Conservation (phyloP, 1,140 invertebrate genomes). For the Diorhabda sublineata region DNA sequence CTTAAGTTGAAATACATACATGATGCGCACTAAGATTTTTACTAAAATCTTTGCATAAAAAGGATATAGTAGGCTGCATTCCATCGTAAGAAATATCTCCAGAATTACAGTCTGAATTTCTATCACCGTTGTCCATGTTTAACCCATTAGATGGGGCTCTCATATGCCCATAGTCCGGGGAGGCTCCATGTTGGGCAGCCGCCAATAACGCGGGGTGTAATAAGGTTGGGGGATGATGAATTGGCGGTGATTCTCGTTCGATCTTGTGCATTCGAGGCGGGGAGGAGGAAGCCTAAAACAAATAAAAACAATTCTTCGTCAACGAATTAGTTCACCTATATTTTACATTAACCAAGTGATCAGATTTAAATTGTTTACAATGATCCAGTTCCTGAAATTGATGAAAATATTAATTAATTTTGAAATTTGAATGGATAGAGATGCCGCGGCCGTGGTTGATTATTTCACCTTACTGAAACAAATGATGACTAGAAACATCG, state of each 20-base stretch:
- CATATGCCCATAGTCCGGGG: conserved; percentile 70
- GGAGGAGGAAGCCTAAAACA: conserved; percentile 46
- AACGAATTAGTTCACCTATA: too few relatives aligned
- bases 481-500: too few relatives aligned
- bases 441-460: too few relatives aligned
- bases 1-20: conserved; percentile 25
- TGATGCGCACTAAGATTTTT: conserved; percentile 35
- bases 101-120: conserved; percentile 83
- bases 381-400: too few relatives aligned
- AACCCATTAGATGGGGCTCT: conserved; percentile 48
- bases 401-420: too few relatives aligned
- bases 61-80: conserved; percentile 92
- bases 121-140: conserved; percentile 74
- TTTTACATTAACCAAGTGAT: too few relatives aligned
- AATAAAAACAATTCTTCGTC: conserved; percentile 4
- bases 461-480: too few relatives aligned
- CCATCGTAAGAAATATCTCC: conserved; percentile 83
- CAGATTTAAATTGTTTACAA: too few relatives aligned
- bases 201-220: conserved; percentile 73
- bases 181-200: conserved; percentile 70
- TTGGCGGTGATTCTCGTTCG: conserved; percentile 72
- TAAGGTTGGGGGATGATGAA: conserved; percentile 74
- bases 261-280: conserved; percentile 58
- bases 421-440: too few relatives aligned
- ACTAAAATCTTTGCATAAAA: conserved; percentile 56